Percentiles rank a stretch among this genome's conserved stretches.
phyloP scores from a whole-genome alignment of 2,888 invertebrate species.

The Dicycla oo region DNA sequence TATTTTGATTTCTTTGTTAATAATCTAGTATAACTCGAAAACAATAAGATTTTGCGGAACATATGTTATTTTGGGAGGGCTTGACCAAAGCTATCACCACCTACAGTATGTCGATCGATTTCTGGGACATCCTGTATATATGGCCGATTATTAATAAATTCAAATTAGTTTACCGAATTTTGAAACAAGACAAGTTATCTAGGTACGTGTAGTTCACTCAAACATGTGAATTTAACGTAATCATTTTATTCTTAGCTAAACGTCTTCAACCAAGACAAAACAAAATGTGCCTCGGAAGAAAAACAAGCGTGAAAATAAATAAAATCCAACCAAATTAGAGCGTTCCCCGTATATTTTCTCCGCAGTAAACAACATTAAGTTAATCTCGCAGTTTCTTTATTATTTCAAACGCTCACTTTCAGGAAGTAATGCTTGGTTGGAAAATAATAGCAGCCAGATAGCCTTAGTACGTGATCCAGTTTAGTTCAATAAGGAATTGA shows the following conservation, averaged over 20 bases:
- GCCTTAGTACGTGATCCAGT: slow-evolving; percentile 55
- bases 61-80: too few species aligned
- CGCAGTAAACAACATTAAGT: slow-evolving; percentile 62
- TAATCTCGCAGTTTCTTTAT: slow-evolving; percentile 61
- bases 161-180: neutral
- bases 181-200: neutral
- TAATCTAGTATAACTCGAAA: too few species aligned
- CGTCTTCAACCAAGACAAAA: slow-evolving; percentile 12
- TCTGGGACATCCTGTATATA: too few species aligned
- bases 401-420: slow-evolving; percentile 58
- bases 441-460: slow-evolving; percentile 49
- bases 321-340: slow-evolving; percentile 57
- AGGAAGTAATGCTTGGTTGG: slow-evolving; percentile 47
- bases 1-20: too few species aligned
- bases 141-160: neutral
- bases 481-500: slow-evolving; percentile 52
- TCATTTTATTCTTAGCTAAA: slow-evolving; percentile 13
- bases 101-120: too few species aligned
- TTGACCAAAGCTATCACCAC: too few species aligned
- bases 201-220: neutral
- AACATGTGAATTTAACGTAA: neutral
- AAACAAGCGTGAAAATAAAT: slow-evolving; percentile 51
- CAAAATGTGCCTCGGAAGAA: slow-evolving; percentile 31
- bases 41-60: too few species aligned
- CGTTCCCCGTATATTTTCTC: slow-evolving; percentile 45